phyloP scores from a whole-genome alignment of 1,140 invertebrate genomes.

The Harpegnathos saltator region DNA sequence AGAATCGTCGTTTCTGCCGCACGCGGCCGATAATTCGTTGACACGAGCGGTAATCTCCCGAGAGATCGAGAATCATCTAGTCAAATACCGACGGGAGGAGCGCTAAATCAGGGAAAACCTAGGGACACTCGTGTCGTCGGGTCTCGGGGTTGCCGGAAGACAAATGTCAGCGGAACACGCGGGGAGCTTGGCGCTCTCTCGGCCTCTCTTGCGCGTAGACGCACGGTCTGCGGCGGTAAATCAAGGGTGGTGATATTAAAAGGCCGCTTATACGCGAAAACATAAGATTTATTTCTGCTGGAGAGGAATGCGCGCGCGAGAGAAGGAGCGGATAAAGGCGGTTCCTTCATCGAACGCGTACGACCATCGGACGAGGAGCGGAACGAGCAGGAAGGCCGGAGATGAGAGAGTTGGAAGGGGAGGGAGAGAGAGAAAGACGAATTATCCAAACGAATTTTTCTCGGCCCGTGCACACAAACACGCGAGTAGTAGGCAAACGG shows the following conservation, averaged over 20 bases:
- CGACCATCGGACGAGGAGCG: neutral
- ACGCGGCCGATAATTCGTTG: constrained; percentile 50
- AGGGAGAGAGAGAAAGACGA: constrained; percentile 6
- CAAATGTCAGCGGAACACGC: constrained; percentile 79
- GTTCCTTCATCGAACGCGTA: constrained; percentile 24
- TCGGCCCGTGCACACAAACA: neutral
- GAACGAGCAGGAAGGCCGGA: neutral
- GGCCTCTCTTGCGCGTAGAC: constrained; percentile 73
- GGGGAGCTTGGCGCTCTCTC: constrained; percentile 51
- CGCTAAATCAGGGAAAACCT: constrained; percentile 80
- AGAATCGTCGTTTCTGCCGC: neutral
- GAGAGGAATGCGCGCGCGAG: constrained; percentile 46
- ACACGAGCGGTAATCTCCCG: constrained; percentile 49
- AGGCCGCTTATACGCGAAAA: constrained; percentile 85
- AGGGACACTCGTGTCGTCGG: constrained; percentile 73
- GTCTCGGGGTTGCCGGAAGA: constrained; percentile 78
- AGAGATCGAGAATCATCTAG: constrained; percentile 78
- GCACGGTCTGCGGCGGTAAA: constrained; percentile 81
- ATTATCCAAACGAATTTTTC: constrained; percentile 53
- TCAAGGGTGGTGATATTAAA: constrained; percentile 84
- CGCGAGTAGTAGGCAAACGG: constrained; percentile 29
- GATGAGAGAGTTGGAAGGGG: no score
- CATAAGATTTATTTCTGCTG: constrained; percentile 82
- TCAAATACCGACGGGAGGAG: constrained; percentile 80
- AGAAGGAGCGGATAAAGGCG: constrained; percentile 46